Percentiles rank a stretch among this genome's conserved stretches.
These are phyloP conservation scores for Rhinoptilus africanus DNA, from an alignment of 2,113 vertebrate species.

Conservation along the genomic window DNA sequence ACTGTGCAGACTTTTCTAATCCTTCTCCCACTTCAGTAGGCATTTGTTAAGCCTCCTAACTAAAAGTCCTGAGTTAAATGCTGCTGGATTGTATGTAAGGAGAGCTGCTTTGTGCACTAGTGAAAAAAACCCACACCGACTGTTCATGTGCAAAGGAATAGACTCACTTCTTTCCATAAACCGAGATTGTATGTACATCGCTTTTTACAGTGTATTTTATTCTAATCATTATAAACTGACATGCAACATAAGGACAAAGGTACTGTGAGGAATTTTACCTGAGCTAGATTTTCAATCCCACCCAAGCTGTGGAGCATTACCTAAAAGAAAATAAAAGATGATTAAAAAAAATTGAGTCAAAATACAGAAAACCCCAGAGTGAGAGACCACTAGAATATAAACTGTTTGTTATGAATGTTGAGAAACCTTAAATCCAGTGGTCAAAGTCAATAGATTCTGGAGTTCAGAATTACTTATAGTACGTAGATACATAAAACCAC, in stretches of 20 bases:
- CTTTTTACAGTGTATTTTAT: background rate
- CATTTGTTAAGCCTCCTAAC: background rate
- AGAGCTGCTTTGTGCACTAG: background rate
- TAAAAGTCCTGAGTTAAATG: background rate
- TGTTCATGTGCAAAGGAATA: background rate
- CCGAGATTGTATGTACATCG: background rate
- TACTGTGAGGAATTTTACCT: constrained; percentile 30
- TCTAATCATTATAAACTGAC: background rate
- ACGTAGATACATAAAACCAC: background rate
- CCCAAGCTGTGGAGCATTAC: constrained; percentile 62
- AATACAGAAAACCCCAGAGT: background rate
- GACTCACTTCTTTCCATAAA: background rate
- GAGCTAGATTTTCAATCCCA: constrained; percentile 64
- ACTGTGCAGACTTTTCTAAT: background rate
- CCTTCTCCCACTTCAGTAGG: background rate
- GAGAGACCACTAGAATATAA: background rate
- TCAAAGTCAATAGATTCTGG: background rate
- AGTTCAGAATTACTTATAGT: background rate
- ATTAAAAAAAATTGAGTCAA: background rate
- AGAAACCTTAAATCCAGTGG: background rate
- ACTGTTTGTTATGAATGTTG: background rate
- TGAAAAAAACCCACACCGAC: background rate
- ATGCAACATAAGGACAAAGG: background rate
- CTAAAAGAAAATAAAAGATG: constrained; percentile 17
- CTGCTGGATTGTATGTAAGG: background rate